These are phyloP conservation scores for Embiotoca jacksoni DNA, from an alignment of 2,113 vertebrate species.

Conservation along the genomic window DNA sequence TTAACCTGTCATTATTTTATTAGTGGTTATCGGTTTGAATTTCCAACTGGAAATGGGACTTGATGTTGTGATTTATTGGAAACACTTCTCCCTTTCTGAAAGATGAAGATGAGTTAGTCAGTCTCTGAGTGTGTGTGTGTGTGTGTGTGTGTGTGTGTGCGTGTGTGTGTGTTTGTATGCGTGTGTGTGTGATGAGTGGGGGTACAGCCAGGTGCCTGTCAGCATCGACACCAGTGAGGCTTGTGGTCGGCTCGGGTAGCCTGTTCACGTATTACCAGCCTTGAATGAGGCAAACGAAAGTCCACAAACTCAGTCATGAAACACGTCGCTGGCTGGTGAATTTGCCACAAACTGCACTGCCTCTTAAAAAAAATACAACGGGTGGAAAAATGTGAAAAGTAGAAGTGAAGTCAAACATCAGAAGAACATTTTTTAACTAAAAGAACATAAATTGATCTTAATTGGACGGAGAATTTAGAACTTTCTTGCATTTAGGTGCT, in stretches of 20 bases:
- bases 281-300: constrained; percentile 24
- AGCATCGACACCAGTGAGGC: constrained; percentile 3
- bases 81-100: constrained; percentile 46
- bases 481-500: neutral
- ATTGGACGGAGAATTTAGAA: neutral
- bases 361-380: neutral
- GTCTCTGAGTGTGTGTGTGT: neutral
- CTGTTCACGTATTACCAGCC: neutral
- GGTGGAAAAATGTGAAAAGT: neutral
- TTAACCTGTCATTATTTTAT: no score
- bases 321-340: neutral
- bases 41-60: neutral
- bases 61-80: constrained; percentile 71
- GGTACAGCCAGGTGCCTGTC: constrained; percentile 9
- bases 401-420: neutral
- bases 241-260: constrained; percentile 49
- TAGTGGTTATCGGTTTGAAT: neutral
- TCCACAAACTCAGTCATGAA: neutral
- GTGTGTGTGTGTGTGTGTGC: no score
- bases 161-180: no score
- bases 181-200: neutral
- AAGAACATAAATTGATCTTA: fast-evolving
- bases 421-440: fast-evolving
- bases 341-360: no score
- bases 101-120: constrained; percentile 51